A percentile compares a stretch with the other conserved stretches of the same genome.
phyloP scores from a whole-genome alignment of 2,797 vertebrate genomes.

The Enteromius trimaculatus region DNA sequence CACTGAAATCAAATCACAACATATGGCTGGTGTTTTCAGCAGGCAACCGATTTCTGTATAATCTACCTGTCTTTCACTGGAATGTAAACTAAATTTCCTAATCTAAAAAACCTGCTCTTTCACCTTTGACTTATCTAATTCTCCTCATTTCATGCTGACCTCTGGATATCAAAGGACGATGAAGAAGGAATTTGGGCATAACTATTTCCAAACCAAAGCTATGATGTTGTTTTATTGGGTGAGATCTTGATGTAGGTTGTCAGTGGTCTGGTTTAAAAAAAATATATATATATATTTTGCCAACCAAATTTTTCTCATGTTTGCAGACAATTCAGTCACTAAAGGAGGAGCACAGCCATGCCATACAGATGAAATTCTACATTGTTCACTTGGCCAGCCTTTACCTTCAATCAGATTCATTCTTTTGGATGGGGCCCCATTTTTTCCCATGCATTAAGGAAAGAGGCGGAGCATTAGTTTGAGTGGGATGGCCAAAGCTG shows the following conservation, averaged over 20 bases:
- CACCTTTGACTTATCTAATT: conserved; percentile 56
- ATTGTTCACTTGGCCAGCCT: conserved; percentile 92
- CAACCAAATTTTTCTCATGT: neutral
- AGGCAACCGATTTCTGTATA: neutral
- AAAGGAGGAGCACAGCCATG: conserved; percentile 92
- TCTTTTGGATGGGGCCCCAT: conserved; percentile 65
- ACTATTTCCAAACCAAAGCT: conserved; percentile 91
- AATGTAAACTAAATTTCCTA: conserved; percentile 12
- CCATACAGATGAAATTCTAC: conserved; percentile 90
- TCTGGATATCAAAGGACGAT: conserved; percentile 87
- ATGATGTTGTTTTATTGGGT: conserved; percentile 94
- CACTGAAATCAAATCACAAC: neutral
- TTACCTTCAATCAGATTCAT: conserved; percentile 77
- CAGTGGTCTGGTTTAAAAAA: conserved; percentile 6
- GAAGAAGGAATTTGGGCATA: conserved; percentile 99
- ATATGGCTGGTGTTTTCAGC: neutral
- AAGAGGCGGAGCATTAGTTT: conserved; percentile 64
- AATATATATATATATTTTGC: neutral
- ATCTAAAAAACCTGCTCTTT: conserved; percentile 43
- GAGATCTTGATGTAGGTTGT: conserved; percentile 69
- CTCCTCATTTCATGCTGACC: conserved; percentile 73
- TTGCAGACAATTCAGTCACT: conserved; percentile 91
- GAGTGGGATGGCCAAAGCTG: conserved; percentile 67
- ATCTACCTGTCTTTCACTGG: neutral
- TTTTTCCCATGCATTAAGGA: conserved; percentile 55